phyloP scores from a whole-genome alignment of 2,113 vertebrate genomes.

The Macaca nemestrina region DNA sequence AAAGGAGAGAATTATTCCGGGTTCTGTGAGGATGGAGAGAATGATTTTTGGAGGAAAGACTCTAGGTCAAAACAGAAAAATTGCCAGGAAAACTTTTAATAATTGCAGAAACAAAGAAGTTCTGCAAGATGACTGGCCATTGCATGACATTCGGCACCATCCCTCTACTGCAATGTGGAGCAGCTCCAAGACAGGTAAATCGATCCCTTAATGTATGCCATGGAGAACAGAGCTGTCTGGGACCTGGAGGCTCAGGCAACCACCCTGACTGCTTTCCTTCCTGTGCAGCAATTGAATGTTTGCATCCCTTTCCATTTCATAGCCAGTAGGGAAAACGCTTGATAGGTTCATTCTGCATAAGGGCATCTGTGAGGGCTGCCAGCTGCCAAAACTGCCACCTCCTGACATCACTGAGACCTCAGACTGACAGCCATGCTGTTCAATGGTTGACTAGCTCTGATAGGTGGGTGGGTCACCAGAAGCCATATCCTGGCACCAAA shows the following conservation, averaged over 20 bases:
- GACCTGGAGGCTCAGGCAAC: slow-evolving; percentile 30
- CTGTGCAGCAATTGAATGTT: neutral
- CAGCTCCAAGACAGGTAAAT: neutral
- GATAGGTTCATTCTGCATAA: too few species aligned
- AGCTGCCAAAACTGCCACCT: neutral
- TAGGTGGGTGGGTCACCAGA: neutral
- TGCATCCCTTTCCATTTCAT: neutral
- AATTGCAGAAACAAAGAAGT: neutral
- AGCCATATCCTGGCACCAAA: neutral
- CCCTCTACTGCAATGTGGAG: neutral
- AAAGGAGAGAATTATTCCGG: neutral
- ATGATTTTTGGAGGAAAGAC: neutral
- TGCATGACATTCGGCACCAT: neutral
- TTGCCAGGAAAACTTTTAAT: neutral
- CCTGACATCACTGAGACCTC: neutral
- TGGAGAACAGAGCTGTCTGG: accelerated
- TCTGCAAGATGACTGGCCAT: accelerated
- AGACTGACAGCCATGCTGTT: neutral
- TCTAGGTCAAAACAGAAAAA: neutral
- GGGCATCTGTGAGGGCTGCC: neutral
- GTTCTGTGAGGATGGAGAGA: neutral
- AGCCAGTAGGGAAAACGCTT: neutral
- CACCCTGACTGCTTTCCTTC: neutral
- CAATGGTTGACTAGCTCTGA: neutral
- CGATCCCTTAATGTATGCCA: slow-evolving; percentile 11